phyloP scores from a whole-genome alignment of 2,797 vertebrate genomes.

The Arctocebus calabarensis region DNA sequence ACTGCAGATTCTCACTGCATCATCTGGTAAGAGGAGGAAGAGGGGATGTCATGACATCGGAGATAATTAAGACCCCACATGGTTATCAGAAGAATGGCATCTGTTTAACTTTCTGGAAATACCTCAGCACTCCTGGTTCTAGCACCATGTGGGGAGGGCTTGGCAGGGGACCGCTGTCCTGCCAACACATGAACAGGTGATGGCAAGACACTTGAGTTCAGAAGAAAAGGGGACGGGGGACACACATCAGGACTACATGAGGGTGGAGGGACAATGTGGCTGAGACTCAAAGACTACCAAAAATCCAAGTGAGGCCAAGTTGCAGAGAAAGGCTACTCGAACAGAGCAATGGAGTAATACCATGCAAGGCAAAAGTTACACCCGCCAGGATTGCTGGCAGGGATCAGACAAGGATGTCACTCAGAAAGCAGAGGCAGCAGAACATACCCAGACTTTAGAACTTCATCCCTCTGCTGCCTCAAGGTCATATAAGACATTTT shows the following conservation, averaged over 20 bases:
- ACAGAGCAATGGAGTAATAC: not conserved
- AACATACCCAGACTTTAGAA: not conserved
- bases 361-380: not conserved
- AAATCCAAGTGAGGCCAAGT: not conserved
- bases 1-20: not conserved
- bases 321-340: not conserved
- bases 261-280: not conserved
- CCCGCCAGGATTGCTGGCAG: not conserved
- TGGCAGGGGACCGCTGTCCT: not conserved
- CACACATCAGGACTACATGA: not conserved
- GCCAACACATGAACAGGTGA: not conserved
- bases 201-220: not conserved
- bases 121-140: not conserved
- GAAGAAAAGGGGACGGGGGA: not conserved
- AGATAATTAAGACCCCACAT: not conserved
- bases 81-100: not conserved
- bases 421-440: not conserved
- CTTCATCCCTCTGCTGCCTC: not conserved
- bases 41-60: not conserved
- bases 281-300: not conserved
- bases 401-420: not conserved
- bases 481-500: not conserved
- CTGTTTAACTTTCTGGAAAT: not conserved
- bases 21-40: not conserved
- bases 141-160: fast-evolving